Conservation (phyloP, 2,888 invertebrate species). For the Listrodromus nycthemerus region DNA sequence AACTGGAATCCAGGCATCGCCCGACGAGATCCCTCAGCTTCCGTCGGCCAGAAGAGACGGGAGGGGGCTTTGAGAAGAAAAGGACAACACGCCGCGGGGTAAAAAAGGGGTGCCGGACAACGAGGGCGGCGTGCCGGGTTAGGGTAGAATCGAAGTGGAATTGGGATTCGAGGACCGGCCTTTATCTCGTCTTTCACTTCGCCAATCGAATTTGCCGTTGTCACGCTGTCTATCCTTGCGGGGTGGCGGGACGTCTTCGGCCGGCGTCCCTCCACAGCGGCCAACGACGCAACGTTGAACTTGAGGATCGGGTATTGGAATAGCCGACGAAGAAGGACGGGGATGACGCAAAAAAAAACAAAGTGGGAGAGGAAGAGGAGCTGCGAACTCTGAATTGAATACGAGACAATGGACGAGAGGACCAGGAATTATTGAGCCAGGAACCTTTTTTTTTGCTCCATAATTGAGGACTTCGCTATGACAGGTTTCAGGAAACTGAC, state of each 20-base stretch:
- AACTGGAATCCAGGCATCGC: conserved; percentile 50
- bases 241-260: conserved; percentile 38
- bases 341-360: neutral
- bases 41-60: conserved; percentile 17
- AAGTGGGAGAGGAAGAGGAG: neutral
- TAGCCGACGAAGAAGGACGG: conserved; percentile 7
- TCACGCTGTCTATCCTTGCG: conserved; percentile 60
- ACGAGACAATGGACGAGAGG: conserved; percentile 64
- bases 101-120: conserved; percentile 54
- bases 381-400: conserved; percentile 59
- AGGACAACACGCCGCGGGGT: conserved; percentile 46
- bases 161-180: conserved; percentile 65
- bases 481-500: neutral
- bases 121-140: conserved; percentile 43
- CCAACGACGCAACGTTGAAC: conserved; percentile 27
- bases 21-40: conserved; percentile 45
- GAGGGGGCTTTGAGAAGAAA: conserved; percentile 51
- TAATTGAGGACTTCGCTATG: neutral
- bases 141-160: conserved; percentile 62
- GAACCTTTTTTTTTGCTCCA: neutral
- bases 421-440: conserved; percentile 68
- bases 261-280: conserved; percentile 28
- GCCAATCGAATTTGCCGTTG: conserved; percentile 69
- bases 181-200: conserved; percentile 55
- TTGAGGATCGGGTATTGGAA: conserved; percentile 46